These are phyloP conservation scores for Conopomorpha cramerella DNA, from an alignment of 1,140 invertebrate species.

Conservation along the genomic window DNA sequence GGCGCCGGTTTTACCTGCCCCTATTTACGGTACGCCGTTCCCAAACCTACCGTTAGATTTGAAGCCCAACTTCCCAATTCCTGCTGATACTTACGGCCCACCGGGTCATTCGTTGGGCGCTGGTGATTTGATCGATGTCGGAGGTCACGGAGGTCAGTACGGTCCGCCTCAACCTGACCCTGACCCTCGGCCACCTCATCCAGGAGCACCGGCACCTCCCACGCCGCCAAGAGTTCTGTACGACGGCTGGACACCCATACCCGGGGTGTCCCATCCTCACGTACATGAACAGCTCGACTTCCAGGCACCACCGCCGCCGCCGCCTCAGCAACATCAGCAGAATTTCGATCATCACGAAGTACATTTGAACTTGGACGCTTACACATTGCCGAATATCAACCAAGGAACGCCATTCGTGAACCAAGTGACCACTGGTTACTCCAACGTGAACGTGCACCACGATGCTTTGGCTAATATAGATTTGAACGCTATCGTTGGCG, in stretches of 20 bases:
- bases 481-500: constrained; percentile 47
- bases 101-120: constrained; percentile 39
- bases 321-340: no score
- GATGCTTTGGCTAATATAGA: constrained; percentile 51
- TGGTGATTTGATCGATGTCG: constrained; percentile 28
- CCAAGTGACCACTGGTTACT: constrained; percentile 36
- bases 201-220: constrained; percentile 71
- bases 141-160: constrained; percentile 43
- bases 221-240: constrained; percentile 77
- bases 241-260: constrained; percentile 83
- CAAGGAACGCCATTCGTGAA: constrained; percentile 18
- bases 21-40: constrained; percentile 50
- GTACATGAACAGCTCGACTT: constrained; percentile 21
- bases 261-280: constrained; percentile 58
- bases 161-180: constrained; percentile 61
- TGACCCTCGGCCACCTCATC: constrained; percentile 59
- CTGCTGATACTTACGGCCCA: constrained; percentile 48
- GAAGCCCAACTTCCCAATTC: constrained; percentile 52
- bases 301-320: constrained; percentile 29
- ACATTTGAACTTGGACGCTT: constrained; percentile 22
- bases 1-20: constrained; percentile 34
- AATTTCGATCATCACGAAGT: no score
- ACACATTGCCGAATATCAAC: constrained; percentile 16
- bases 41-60: constrained; percentile 48
- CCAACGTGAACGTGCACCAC: constrained; percentile 43